Conservation (phyloP, 2,888 invertebrate genomes). For the Chymomyza procnemis region DNA sequence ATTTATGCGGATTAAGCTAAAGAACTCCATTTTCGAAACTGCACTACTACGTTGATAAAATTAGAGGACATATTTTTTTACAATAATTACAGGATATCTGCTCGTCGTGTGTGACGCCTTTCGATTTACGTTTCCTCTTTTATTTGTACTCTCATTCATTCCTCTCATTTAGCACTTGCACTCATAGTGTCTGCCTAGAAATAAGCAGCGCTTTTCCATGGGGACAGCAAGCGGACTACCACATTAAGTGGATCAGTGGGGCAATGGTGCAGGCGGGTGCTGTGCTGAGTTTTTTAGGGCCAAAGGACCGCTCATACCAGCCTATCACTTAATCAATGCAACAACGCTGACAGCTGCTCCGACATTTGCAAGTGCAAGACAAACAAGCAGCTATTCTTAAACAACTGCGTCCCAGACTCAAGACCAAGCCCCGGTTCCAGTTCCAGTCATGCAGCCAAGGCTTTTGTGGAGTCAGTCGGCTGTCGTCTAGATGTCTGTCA, state of each 20-base stretch:
- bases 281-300: too few relatives aligned
- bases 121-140: too few relatives aligned
- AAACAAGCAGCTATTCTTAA: conserved; percentile 43
- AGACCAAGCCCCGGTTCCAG: neutral
- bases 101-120: too few relatives aligned
- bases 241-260: neutral
- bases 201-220: neutral
- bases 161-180: too few relatives aligned
- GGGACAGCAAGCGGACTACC: neutral
- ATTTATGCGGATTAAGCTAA: too few relatives aligned
- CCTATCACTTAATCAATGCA: conserved; percentile 41
- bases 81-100: too few relatives aligned
- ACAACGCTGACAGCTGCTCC: conserved; percentile 39
- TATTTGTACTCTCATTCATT: too few relatives aligned
- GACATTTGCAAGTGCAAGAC: conserved; percentile 46
- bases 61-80: too few relatives aligned
- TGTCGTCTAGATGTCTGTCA: neutral
- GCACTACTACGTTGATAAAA: too few relatives aligned
- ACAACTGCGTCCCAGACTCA: conserved; percentile 16
- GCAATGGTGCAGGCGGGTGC: neutral
- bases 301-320: neutral
- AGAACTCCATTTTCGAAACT: too few relatives aligned
- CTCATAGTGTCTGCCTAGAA: too few relatives aligned
- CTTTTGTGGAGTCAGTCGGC: neutral
- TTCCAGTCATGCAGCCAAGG: neutral